Percentiles rank a stretch among this genome's conserved stretches.
Evolutionary conservation across 1,140 invertebrate species (phyloP).

Genomic region (Gryllus bimaculatus): DNA sequence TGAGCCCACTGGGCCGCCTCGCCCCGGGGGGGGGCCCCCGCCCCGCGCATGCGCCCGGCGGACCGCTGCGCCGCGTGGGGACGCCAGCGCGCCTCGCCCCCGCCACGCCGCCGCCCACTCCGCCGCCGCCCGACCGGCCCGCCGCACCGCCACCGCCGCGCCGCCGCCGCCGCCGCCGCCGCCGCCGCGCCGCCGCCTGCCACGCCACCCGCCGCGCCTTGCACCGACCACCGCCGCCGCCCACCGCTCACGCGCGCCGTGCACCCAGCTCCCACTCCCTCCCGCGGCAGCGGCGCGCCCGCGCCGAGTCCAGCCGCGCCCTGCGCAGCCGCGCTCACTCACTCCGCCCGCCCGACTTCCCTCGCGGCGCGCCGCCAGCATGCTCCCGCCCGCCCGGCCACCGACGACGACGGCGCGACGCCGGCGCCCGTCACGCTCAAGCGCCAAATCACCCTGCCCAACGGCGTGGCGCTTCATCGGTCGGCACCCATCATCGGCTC

Average conservation of each 20-base stretch:
- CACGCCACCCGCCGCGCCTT: too few relatives aligned
- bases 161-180: too few relatives aligned
- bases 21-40: too few relatives aligned
- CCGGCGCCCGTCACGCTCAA: conserved; percentile 60
- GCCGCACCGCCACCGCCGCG: neutral
- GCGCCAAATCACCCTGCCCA: conserved; percentile 70
- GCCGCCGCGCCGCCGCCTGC: too few relatives aligned
- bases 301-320: neutral
- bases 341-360: neutral
- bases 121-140: too few relatives aligned
- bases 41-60: neutral
- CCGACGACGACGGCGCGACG: neutral
- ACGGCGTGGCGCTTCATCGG: conserved; percentile 79
- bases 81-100: too few relatives aligned
- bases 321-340: neutral
- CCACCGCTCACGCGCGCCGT: too few relatives aligned
- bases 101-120: too few relatives aligned
- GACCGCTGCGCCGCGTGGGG: too few relatives aligned
- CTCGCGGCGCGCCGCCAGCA: neutral
- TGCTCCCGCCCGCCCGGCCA: neutral
- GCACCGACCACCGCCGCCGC: too few relatives aligned
- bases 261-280: neutral
- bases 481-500: conserved; percentile 78
- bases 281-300: too few relatives aligned
- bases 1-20: neutral